These are phyloP conservation scores for Platichthys stellatus DNA, from an alignment of 2,113 vertebrate species.

Conservation along the genomic window DNA sequence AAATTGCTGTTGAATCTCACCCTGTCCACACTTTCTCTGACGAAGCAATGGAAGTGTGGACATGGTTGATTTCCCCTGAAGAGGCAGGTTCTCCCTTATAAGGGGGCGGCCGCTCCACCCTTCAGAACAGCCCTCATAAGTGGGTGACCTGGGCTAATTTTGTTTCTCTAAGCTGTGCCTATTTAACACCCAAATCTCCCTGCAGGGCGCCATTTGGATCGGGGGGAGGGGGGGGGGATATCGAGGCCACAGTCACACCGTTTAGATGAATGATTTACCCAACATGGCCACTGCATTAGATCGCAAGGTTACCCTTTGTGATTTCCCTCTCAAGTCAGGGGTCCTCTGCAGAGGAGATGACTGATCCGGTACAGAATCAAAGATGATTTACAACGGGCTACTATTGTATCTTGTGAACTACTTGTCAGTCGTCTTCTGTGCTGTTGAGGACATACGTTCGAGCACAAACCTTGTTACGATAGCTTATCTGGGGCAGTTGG, in stretches of 20 bases:
- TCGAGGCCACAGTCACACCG: slow-evolving; percentile 12
- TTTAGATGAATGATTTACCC: slow-evolving; percentile 25
- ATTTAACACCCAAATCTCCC: slow-evolving; percentile 17
- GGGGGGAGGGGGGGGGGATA: not conserved
- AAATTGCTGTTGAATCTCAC: slow-evolving; percentile 17
- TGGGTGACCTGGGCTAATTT: slow-evolving; percentile 41
- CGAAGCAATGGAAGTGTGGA: slow-evolving; percentile 30
- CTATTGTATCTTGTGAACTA: not conserved
- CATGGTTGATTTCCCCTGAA: not conserved
- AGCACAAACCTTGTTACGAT: too few relatives aligned
- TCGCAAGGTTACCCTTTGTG: slow-evolving; percentile 13
- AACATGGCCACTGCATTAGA: not conserved
- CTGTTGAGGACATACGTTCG: too few relatives aligned
- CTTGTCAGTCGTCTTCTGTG: not conserved
- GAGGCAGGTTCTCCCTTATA: slow-evolving; percentile 6
- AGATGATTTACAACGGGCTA: not conserved
- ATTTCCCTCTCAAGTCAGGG: not conserved
- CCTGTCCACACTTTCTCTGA: slow-evolving; percentile 11
- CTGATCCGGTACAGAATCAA: not conserved
- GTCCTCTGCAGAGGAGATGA: slow-evolving; percentile 12
- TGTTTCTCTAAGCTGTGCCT: slow-evolving; percentile 5
- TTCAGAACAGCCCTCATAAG: slow-evolving; percentile 15
- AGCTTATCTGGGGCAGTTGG: too few relatives aligned
- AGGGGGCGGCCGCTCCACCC: slow-evolving; percentile 8
- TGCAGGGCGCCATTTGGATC: slow-evolving; percentile 20